phyloP scores from a whole-genome alignment of 2,113 vertebrate species.

The Apodemus sylvaticus region DNA sequence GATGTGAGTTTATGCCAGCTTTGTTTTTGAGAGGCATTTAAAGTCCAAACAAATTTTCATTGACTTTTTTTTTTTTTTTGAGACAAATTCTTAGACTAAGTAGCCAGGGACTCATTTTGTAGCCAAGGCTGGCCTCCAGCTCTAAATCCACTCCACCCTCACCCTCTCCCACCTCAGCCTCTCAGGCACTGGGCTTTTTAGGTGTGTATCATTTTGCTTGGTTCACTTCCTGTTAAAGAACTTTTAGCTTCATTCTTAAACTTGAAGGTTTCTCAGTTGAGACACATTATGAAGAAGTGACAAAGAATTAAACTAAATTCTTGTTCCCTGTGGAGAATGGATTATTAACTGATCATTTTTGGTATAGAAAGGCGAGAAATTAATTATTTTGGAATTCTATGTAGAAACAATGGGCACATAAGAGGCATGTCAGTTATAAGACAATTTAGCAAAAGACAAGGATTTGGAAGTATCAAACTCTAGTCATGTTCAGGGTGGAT shows the following conservation, averaged over 20 bases:
- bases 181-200: not conserved
- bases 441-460: not conserved
- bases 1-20: not conserved
- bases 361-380: not conserved
- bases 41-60: not conserved
- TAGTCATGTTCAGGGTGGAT: not conserved
- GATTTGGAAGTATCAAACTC: not conserved
- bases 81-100: not conserved
- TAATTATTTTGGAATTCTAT: not conserved
- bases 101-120: not conserved
- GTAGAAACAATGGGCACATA: not conserved
- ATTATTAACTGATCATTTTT: not conserved
- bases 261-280: not conserved
- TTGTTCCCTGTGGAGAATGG: not conserved
- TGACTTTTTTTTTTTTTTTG: not conserved
- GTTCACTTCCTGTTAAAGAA: not conserved
- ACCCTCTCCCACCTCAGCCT: not conserved
- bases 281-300: not conserved
- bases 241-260: slow-evolving; percentile 21
- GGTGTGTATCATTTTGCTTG: not conserved
- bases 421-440: not conserved
- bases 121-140: not conserved
- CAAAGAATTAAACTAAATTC: not conserved
- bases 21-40: slow-evolving; percentile 17
- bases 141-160: not conserved